Evolutionary conservation across 2,888 invertebrate genomes (phyloP).

Genomic region (Philopedon plagiatum): DNA sequence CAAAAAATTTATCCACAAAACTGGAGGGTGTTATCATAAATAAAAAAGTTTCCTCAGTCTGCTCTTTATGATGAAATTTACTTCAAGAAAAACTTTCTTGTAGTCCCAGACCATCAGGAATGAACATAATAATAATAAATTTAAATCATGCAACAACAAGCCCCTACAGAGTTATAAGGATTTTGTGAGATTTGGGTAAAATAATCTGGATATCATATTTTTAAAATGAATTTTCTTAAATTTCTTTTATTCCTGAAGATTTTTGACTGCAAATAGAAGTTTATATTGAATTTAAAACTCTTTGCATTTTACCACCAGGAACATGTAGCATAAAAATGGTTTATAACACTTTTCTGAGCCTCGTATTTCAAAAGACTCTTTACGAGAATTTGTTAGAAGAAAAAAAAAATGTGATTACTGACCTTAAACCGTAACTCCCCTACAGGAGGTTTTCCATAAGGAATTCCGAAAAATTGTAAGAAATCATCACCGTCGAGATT

Average conservation of each 20-base stretch:
- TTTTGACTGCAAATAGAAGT: not conserved
- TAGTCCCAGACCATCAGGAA: not conserved
- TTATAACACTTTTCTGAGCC: too few relatives aligned
- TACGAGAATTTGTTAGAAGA: too few relatives aligned
- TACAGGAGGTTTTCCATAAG: conserved; percentile 43
- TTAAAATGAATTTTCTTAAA: not conserved
- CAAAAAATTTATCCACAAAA: not conserved
- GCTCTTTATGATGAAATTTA: not conserved
- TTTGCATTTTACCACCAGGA: too few relatives aligned
- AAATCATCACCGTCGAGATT: conserved; percentile 22
- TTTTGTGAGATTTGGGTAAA: not conserved
- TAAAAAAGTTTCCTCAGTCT: conserved; percentile 1
- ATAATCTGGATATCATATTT: too few relatives aligned
- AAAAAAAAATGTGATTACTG: too few relatives aligned
- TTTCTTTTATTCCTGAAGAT: not conserved
- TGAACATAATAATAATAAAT: conserved; percentile 6
- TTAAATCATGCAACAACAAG: not conserved
- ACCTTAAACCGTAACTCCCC: conserved; percentile 47
- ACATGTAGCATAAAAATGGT: too few relatives aligned
- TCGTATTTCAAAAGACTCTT: too few relatives aligned
- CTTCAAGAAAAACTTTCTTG: not conserved
- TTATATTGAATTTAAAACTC: too few relatives aligned
- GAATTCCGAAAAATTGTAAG: conserved; percentile 43
- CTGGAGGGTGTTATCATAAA: not conserved
- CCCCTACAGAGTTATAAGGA: not conserved